Conservation (phyloP, 2,797 vertebrate species). For the Poeciliopsis gracilis region DNA sequence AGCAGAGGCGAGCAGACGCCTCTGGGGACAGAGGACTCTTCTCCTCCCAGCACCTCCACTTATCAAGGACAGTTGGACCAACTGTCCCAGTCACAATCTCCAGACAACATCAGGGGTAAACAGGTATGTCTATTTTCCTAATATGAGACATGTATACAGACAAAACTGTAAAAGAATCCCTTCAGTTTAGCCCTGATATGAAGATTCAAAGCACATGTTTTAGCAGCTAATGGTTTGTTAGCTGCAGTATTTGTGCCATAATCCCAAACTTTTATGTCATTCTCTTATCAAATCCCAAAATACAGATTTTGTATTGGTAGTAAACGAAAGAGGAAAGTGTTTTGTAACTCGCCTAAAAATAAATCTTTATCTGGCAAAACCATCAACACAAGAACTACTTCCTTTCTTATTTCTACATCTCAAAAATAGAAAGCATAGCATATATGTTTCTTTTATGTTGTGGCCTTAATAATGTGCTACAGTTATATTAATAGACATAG, state of each 20-base stretch:
- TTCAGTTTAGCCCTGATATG: background rate
- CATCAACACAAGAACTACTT: background rate
- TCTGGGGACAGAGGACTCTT: conserved; percentile 55
- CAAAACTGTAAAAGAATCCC: background rate
- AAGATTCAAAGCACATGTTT: background rate
- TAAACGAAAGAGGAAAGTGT: background rate
- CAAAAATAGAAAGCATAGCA: background rate
- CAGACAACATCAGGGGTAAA: conserved; percentile 68
- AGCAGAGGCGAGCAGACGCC: conserved; percentile 80
- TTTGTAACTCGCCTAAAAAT: background rate
- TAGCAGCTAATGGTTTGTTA: background rate
- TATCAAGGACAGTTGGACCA: conserved; percentile 61
- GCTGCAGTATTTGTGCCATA: background rate
- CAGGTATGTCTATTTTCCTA: conserved; percentile 54
- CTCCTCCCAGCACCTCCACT: conserved; percentile 87
- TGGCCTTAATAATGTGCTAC: background rate
- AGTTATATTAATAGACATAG: background rate
- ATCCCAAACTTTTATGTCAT: background rate
- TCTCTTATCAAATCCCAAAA: background rate
- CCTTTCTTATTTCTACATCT: background rate
- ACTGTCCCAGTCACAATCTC: conserved; percentile 78
- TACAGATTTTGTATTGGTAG: background rate
- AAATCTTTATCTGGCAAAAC: background rate
- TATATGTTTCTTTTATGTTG: background rate
- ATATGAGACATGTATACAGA: background rate